Base-by-base conservation (phyloP, 2,888 invertebrate genomes). In the Lobophora halterata region DNA sequence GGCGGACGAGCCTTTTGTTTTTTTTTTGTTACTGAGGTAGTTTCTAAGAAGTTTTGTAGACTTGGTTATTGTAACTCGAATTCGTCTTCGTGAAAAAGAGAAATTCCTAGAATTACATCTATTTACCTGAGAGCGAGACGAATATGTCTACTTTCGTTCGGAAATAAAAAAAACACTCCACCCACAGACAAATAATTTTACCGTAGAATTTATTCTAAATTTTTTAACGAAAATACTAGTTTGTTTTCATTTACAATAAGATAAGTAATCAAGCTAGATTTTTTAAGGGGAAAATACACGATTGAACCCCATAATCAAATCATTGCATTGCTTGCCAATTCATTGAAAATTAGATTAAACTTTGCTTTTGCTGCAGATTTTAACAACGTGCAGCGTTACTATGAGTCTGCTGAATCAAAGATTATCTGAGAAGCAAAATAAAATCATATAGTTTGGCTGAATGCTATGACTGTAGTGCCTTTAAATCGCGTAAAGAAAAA, bases 61-160 rank as follows among this genome's bases (percentile, higher is more conserved):
- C 27, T 24, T 12, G 16, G 20, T 19, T 20, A 14, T 5, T 17
- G 17, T 19, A 5, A 27, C 20, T 9, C 10, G 9, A 28, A 12
- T 9, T 11, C 20, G 19, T 20, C n/a, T 5, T 29, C 18, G 5
- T 25, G 29, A 37, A 30, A 32, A 33, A 32, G 12, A 7, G 3
- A 41, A 37, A 32, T 37, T 42, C 36, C 4, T 25, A 28, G 24
- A 42, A 38, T 28, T 38, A 41, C 27, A 41, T 65, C 57, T 68
- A 68, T 68, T 68, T 69, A 65, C 64, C 49, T 61, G 31, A 3
- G 57, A 49, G 31, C 5, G 57, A 49, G 48, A 55, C 54, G 31
- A 39, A 34, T 28, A 35, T 35, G 39, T 32, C 45, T 30, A 20
- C 17, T 21, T 36, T 40, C 34, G 31, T 37, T 26, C 29, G 13